These are phyloP conservation scores for Podarcis muralis DNA, from an alignment of 2,113 vertebrate genomes.

Conservation along the genomic window DNA sequence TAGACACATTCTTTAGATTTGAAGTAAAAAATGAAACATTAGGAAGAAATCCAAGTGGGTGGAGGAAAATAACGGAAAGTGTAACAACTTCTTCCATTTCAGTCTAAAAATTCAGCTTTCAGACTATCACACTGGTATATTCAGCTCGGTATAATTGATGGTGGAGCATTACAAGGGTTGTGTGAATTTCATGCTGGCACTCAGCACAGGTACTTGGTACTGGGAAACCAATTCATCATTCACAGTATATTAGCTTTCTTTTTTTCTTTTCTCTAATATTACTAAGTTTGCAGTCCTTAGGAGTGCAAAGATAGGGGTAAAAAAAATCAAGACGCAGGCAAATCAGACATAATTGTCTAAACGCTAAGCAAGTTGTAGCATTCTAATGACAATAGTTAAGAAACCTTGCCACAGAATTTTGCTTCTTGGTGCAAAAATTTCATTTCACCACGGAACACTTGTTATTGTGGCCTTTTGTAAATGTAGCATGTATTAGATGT, in stretches of 20 bases:
- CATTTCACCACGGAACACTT: background rate
- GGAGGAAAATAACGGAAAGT: background rate
- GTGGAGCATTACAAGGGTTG: background rate
- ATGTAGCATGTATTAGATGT: background rate
- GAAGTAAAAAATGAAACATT: background rate
- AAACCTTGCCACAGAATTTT: background rate
- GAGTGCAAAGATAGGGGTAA: no score
- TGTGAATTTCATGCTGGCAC: background rate
- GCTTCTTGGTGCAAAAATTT: background rate
- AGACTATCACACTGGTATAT: background rate
- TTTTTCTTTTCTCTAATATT: no score
- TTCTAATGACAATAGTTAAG: background rate
- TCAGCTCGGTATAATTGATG: background rate
- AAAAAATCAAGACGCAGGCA: no score
- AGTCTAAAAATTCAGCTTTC: background rate
- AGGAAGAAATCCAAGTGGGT: no score
- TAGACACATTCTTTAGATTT: background rate
- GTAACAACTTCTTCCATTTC: background rate
- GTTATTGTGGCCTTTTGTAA: no score
- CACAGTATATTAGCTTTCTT: background rate
- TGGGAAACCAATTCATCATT: background rate
- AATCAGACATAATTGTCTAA: no score
- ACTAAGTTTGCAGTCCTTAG: no score
- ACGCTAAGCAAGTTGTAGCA: no score
- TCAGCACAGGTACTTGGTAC: no score